Base-by-base conservation (phyloP, 2,797 vertebrate genomes). In the Fistularia tabacaria region DNA sequence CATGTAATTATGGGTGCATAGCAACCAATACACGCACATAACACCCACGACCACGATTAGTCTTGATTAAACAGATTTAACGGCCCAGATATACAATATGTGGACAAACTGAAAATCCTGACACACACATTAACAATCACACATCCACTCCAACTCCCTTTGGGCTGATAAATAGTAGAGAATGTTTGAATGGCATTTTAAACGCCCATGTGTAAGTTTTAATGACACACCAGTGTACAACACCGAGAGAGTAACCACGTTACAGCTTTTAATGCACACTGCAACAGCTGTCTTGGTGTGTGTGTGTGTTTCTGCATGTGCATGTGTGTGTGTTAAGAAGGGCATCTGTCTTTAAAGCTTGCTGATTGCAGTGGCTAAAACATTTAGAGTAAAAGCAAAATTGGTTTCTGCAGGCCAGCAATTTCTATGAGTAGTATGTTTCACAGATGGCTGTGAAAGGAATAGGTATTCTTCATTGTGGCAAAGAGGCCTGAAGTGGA, bases 31-130 rank as follows among this genome's bases (percentile, higher is more conserved):
- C 45, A 36, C 56, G 69, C 57, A 64, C 45, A 59, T 43, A 61
- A 54, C 58, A 71, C 51, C 45, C 48, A 54, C 56, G 62, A 58
- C 51, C 48, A 71, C 73, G 76, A 85, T 88, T 84, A 88, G 79
- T 90, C 81, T 88, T 85, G 75, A 88, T 87, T 87, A 87, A 84
- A 87, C 68, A 86, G 76, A 85, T 52, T 14, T 66, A 84, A 82
- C 76, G 73, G 80, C 70, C 80, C 69, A 69, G 85, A 83, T 87
- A 81, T 84, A 82, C 82, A 81, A 85, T 77, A 49, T 62, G 67
- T 67, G 42, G 54, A 71, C 61, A 69, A 59, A 68, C 46, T 62
- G 50, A 73, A 83, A 67, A 66, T 62, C 51, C 40, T 36, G 9
- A 69, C 62, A 59, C 46, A 74, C 47, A 66, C 41, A 43, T 51